phyloP scores from a whole-genome alignment of 2,888 invertebrate genomes.

The Stenichneumon culpator region DNA sequence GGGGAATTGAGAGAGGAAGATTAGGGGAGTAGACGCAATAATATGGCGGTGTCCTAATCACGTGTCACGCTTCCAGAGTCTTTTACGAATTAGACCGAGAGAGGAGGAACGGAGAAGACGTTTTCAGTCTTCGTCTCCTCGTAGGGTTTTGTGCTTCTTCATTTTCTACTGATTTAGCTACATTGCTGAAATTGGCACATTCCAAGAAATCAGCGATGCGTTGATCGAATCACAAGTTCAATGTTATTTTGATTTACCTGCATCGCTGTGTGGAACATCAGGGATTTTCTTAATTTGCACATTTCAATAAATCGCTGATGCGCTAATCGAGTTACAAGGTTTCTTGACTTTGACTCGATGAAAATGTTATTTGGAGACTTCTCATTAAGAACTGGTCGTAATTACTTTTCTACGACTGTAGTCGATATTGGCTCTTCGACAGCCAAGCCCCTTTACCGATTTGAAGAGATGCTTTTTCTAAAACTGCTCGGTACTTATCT shows the following conservation, averaged over 20 bases:
- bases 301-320: background rate
- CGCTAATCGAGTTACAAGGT: conserved; percentile 2
- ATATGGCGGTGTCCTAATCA: conserved; percentile 49
- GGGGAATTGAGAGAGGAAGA: no score
- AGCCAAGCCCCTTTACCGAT: no score
- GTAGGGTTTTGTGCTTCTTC: conserved; percentile 31
- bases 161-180: conserved; percentile 27
- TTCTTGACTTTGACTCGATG: conserved; percentile 3
- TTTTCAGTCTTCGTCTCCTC: background rate
- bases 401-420: background rate
- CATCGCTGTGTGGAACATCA: conserved; percentile 18
- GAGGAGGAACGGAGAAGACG: background rate
- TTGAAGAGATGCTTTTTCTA: no score
- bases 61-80: conserved; percentile 39
- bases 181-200: conserved; percentile 8
- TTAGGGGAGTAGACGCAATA: conserved; percentile 6
- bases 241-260: conserved; percentile 17
- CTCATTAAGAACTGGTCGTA: background rate
- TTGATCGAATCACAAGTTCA: conserved; percentile 5
- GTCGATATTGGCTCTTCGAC: no score
- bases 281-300: background rate
- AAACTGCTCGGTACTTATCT: no score
- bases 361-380: background rate
- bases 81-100: conserved; percentile 27
- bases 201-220: background rate